Base-by-base conservation (phyloP, 2,113 vertebrate species). In the Nerophis ophidion region DNA sequence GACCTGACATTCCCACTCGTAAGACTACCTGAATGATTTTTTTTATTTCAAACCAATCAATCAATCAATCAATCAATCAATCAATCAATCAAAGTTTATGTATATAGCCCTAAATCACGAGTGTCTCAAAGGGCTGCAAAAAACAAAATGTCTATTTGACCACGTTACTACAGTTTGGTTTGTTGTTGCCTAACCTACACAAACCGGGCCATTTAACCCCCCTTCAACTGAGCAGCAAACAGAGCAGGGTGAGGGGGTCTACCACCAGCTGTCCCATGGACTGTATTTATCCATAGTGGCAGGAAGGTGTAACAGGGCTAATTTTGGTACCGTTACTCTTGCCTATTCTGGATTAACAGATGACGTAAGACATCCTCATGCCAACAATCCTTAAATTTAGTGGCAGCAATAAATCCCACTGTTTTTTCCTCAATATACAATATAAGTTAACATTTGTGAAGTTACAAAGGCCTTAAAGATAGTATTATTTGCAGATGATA, bases 221-320 rank as follows among this genome's bases (percentile, higher is more conserved):
- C 50, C n/a, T 10, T 10, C 11, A 3, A 48, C 33, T 42, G 35
- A n/a, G 9, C 38, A 13, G 9, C 26, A 57, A 47, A 53, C 40
- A 47, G 8, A 44, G 49, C 14, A 9, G 44, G 44, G 17, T n/a
- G n/a, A 15, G 46, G 4, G 68, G 70, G 51, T 62, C 52, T 65
- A 15, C 45, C 12, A 34, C 42, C 44, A 50, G 53, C 57, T 61
- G 70, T 55, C 63, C 9, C 47, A 34, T 8, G 6, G 33, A 55
- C 26, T 54, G 38, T 17, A 3, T 8, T 16, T 9, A 2, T 16
- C 14, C 45, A 52, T 52, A 26, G 13, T 13, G 13, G 19, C 4
- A 34, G 19, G 12, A 33, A 5, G n/a, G 16, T 8, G 4, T 50
- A 9, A 50, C 17, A 17, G 17, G 2, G 38, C 38, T 40, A 40